Percentiles rank a stretch among this genome's conserved stretches.
These are phyloP conservation scores for Oreocharis arfaki DNA, from an alignment of 2,113 vertebrate genomes.

Conservation along the genomic window DNA sequence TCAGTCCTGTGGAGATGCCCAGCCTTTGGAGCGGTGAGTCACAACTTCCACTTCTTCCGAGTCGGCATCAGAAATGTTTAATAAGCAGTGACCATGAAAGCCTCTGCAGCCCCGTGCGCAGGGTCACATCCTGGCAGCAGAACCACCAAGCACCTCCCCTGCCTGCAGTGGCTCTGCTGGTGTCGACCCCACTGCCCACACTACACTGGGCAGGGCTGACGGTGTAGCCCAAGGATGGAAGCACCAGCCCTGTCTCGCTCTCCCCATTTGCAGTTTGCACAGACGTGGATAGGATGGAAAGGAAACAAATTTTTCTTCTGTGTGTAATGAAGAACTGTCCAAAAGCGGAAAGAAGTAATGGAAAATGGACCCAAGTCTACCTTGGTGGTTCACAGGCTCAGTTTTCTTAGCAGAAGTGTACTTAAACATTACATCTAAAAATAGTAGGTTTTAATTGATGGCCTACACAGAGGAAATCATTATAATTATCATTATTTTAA, in stretches of 20 bases:
- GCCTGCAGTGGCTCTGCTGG: neutral
- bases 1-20: neutral
- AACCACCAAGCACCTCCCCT: neutral
- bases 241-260: neutral
- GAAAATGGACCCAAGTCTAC: neutral
- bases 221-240: neutral
- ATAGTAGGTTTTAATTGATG: neutral
- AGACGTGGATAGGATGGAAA: neutral
- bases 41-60: neutral
- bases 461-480: neutral
- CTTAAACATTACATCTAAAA: neutral
- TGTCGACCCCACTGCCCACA: accelerated
- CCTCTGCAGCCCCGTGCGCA: accelerated
- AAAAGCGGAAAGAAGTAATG: neutral
- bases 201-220: neutral
- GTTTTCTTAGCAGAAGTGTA: neutral
- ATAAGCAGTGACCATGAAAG: neutral
- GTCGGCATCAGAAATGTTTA: neutral
- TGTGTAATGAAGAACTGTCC: neutral
- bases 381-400: neutral
- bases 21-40: neutral
- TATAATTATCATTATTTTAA: neutral
- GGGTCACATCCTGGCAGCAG: neutral
- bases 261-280: neutral
- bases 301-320: neutral